A percentile compares a stretch with the other conserved stretches of the same genome.
phyloP scores from a whole-genome alignment of 2,888 invertebrate species.

The Calliopum simillimum region DNA sequence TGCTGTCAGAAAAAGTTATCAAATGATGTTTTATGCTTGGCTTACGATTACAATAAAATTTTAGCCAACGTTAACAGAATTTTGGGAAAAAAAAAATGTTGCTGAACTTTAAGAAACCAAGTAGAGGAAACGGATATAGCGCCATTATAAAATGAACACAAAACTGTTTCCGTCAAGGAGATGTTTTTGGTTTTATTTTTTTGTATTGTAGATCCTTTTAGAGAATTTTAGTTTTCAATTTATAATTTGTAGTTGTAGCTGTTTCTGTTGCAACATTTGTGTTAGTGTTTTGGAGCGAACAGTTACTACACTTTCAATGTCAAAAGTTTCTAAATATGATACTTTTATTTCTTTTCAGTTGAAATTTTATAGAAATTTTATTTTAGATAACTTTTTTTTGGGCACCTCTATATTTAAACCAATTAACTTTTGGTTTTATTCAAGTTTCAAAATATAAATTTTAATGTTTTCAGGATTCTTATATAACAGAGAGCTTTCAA shows the following conservation, averaged over 20 bases:
- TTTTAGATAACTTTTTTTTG: no score
- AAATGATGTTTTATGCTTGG: neutral
- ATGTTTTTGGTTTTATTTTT: neutral
- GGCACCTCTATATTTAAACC: neutral
- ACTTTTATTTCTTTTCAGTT: no score
- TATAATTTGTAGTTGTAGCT: neutral
- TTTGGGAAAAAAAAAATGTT: neutral
- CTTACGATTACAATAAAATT: neutral
- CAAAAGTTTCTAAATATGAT: no score
- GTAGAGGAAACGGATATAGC: conserved; percentile 14
- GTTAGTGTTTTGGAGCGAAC: neutral
- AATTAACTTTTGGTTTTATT: neutral
- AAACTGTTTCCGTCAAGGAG: neutral
- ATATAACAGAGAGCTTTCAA: neutral
- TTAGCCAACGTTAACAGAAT: neutral
- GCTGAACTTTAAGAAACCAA: neutral
- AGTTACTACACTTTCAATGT: no score
- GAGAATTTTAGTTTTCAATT: neutral
- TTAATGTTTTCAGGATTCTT: no score
- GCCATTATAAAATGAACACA: conserved; percentile 3
- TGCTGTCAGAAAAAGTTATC: conserved; percentile 15
- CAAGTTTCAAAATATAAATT: neutral
- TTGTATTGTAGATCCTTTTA: neutral
- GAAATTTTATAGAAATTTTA: no score
- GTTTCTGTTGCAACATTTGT: neutral